Base-by-base conservation (phyloP, 2,888 invertebrate species). In the Orthosia cruda region DNA sequence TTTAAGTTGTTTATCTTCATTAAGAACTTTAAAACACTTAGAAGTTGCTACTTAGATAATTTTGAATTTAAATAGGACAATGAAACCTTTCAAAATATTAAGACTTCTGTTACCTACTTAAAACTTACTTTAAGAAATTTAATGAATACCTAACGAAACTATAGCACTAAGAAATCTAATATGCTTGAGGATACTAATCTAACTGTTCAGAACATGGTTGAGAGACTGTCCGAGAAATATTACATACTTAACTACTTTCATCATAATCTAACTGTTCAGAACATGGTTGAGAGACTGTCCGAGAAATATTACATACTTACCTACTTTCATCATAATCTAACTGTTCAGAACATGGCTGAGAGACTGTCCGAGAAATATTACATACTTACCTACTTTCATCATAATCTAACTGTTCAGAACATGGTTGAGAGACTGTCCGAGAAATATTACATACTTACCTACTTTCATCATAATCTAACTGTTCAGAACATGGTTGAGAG, bases 11-110 rank as follows among this genome's bases (percentile, higher is more conserved):
- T 65, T 70, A 63, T 74, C 32, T 79, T 59, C 20, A 55, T 64
- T 69, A 52, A 16, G 47, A 58, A 66, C 58, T 57, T 82, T 12
- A 57, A 74, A 63, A 81, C 26, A 78, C 57, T 62, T 50, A 74
- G 13, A 61, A 57, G 23, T 61, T 45, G 15, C n/a, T 20, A 32
- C 52, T 59, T 50, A 64, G n/a, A 32, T 61, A 18, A 62, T 65
- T 55, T 81, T 52, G 18, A 40, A 18, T 61, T 61, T 26, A 49
- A 61, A 64, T 32, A 40, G 12, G 57, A 32, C 13, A 18, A 57
- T 47, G 40, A 11, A 52, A 61, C 55, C 23, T 61, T 62, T 13
- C 16, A 4, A 20, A 55, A 20, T 58, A 54, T 52, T 61, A 65
- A 50, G 3, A 45, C 50, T 23, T 50, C 15, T 20, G 45, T n/a